Evolutionary conservation across 2,797 vertebrate species (phyloP).

Genomic region (Manis crassicaudata): DNA sequence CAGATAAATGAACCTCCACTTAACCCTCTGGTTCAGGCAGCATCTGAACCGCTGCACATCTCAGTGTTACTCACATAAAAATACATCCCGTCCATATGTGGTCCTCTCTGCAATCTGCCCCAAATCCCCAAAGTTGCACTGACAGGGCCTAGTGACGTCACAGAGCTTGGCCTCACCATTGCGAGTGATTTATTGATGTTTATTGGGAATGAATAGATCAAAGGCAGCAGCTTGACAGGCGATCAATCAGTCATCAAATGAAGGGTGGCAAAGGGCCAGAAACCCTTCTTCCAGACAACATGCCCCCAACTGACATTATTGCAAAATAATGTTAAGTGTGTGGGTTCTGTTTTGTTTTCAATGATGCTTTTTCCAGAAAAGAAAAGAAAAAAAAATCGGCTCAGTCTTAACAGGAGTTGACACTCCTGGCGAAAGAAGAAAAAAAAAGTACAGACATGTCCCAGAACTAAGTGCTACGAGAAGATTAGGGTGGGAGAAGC

Average conservation of each 20-base stretch:
- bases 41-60: neutral
- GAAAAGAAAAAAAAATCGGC: conserved; percentile 25
- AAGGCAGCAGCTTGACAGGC: conserved; percentile 92
- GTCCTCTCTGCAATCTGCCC: conserved; percentile 65
- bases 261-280: conserved; percentile 96
- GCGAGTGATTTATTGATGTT: conserved; percentile 97
- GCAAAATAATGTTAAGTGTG: conserved; percentile 85
- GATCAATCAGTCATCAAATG: conserved; percentile 98
- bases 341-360: conserved; percentile 76
- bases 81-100: conserved; percentile 68
- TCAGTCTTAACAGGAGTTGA: conserved; percentile 83
- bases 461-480: conserved; percentile 71
- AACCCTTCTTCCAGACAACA: conserved; percentile 89
- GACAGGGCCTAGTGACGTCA: conserved; percentile 92
- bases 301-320: conserved; percentile 86
- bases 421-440: conserved; percentile 73
- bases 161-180: conserved; percentile 89
- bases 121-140: conserved; percentile 82
- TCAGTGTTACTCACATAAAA: conserved; percentile 57
- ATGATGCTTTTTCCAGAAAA: conserved; percentile 80
- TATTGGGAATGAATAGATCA: conserved; percentile 95
- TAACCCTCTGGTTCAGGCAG: neutral
- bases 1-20: conserved; percentile 1
- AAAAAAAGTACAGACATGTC: conserved; percentile 58
- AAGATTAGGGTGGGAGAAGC: neutral